Conservation (phyloP, 2,797 vertebrate species). For the Scolopax rusticola region DNA sequence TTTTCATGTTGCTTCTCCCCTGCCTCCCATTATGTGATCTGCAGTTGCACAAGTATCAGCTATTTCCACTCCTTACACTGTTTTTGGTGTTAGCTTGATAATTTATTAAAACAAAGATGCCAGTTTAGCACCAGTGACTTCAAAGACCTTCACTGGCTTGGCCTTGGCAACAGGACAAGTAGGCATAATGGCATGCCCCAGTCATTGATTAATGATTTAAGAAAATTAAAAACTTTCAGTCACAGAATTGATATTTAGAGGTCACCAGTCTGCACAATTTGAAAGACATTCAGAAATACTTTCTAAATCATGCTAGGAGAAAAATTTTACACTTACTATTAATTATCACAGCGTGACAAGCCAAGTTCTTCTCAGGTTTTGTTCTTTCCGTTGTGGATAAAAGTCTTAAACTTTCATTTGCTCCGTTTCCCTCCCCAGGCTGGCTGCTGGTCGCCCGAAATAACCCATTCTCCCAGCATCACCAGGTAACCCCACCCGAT, state of each 20-base stretch:
- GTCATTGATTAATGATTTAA: background rate
- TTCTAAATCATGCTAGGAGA: background rate
- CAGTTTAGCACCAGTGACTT: background rate
- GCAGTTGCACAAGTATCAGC: background rate
- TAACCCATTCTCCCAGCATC: background rate
- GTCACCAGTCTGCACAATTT: background rate
- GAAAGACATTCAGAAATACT: constrained; percentile 7
- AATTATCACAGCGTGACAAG: background rate
- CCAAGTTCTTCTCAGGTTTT: background rate
- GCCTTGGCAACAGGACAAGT: background rate
- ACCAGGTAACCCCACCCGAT: background rate
- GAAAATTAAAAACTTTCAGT: constrained; percentile 11
- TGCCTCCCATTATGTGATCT: background rate
- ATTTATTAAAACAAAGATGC: background rate
- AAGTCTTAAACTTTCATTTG: background rate
- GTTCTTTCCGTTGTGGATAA: background rate
- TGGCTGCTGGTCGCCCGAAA: background rate
- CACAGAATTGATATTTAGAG: background rate
- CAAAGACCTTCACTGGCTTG: background rate
- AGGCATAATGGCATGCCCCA: background rate
- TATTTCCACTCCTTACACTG: background rate
- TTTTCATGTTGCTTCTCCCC: background rate
- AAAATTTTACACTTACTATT: background rate
- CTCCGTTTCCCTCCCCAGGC: background rate
- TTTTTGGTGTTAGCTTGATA: background rate